Conservation (phyloP, 2,888 invertebrate genomes). For the Caradrina kadenii region DNA sequence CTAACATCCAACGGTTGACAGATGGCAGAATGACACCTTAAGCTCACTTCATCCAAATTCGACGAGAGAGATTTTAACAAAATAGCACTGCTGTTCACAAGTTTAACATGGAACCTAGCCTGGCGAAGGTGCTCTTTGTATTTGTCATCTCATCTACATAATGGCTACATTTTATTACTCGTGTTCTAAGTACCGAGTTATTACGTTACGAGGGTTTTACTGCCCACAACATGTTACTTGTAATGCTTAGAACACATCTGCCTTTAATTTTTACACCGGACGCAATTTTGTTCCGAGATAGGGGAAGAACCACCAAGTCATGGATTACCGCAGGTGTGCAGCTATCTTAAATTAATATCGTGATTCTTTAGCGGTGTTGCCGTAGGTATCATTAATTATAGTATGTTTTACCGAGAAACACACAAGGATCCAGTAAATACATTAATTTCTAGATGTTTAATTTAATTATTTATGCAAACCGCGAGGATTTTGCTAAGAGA, state of each 20-base stretch:
- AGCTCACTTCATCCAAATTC: too few species aligned
- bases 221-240: constrained; percentile 45
- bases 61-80: neutral
- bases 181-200: constrained; percentile 47
- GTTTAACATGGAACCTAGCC: constrained; percentile 7
- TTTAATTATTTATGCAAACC: constrained; percentile 54
- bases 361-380: constrained; percentile 27
- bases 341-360: constrained; percentile 46
- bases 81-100: neutral
- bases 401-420: constrained; percentile 58
- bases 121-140: constrained; percentile 39
- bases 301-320: constrained; percentile 46
- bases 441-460: constrained; percentile 49
- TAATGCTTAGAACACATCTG: constrained; percentile 52
- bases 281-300: constrained; percentile 40
- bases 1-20: too few species aligned
- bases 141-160: constrained; percentile 53
- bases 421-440: constrained; percentile 47
- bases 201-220: constrained; percentile 41
- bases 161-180: constrained; percentile 50
- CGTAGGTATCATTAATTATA: constrained; percentile 36
- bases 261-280: constrained; percentile 34
- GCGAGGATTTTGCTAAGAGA: constrained; percentile 36
- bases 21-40: too few species aligned
- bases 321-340: constrained; percentile 48